Base-by-base conservation (phyloP, 2,888 invertebrate species). In the Euproctis similis region DNA sequence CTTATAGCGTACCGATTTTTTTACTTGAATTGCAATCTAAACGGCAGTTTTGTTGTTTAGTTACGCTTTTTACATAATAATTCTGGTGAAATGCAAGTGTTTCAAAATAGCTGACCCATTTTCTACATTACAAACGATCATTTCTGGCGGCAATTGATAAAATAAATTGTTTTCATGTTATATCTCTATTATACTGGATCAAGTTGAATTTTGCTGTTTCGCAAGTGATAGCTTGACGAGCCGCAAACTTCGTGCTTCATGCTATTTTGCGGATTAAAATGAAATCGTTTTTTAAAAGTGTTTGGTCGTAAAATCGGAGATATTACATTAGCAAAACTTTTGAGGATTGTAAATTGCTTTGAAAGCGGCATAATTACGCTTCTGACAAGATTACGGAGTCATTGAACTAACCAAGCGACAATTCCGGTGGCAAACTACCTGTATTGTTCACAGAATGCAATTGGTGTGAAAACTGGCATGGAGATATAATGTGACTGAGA, bases 401-500 rank as follows among this genome's bases (percentile, higher is more conserved):
- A 55, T 62, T 67, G 69, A 70, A 69, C 70, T 60, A 30, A n/a
- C n/a, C 40, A 47, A 47, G 54, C 57, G 51, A 55, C 58, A 58
- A 47, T 53, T 55, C 40, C 48, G 53, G 55, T 2, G 57, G 56
- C 52, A 52, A n/a, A 52, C 54, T 58, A 59, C 58, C 57, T 62
- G 65, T 60, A 73, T 70, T 71, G 73, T 73, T 68, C 43, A 51
- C 58, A 53, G 64, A 56, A 59, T 65, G 68, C 73, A 68, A 68
- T 60, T 64, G 71, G 76, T 82, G 81, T 74, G 80, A 80, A 76
- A 68, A 68, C 46, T 53, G 49, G 60, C 59, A 65, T 64, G 61
- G 54, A 60, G 63, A 62, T 62, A 62, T 52, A 58, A 46, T 53
- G 46, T 46, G 41, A 49, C 42, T 46, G 40, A 46, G 51, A 53